Percentiles rank a stretch among this genome's conserved stretches.
These are phyloP conservation scores for Ondatra zibethicus DNA, from an alignment of 2,113 vertebrate species.

Conservation along the genomic window DNA sequence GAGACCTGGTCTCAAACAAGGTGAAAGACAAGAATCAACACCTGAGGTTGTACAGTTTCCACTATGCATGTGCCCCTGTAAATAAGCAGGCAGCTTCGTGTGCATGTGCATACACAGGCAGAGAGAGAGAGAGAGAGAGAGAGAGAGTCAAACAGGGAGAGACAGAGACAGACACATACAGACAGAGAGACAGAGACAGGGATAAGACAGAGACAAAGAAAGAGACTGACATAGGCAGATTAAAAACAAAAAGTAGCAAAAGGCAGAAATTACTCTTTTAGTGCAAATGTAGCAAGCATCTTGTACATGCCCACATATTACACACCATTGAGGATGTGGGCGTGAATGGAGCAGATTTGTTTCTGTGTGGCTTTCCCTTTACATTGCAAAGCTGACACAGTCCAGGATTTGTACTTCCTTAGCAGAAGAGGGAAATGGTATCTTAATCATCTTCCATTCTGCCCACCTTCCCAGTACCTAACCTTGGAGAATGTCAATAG, in stretches of 20 bases:
- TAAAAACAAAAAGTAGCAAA: neutral
- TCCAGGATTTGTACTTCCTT: neutral
- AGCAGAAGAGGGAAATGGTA: neutral
- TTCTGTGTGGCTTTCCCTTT: neutral
- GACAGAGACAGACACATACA: too few relatives aligned
- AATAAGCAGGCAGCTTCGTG: neutral
- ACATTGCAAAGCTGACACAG: accelerated
- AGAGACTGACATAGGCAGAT: neutral
- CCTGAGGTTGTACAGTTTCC: neutral
- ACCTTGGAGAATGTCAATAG: neutral
- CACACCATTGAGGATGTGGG: too few relatives aligned
- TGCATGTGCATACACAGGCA: accelerated
- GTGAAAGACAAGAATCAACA: neutral
- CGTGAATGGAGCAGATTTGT: neutral
- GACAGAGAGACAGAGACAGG: neutral
- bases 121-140: neutral
- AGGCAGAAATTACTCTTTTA: neutral
- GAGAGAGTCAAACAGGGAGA: too few relatives aligned
- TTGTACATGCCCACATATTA: neutral
- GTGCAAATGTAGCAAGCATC: neutral
- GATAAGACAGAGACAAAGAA: neutral
- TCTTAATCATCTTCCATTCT: neutral
- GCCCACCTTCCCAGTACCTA: neutral
- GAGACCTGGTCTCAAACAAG: neutral
- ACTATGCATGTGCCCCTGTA: neutral